Evolutionary conservation across 2,888 invertebrate species (phyloP), one percentile per base, ranked within the genome.

Genomic region (Parthenolecanium corni): DNA sequence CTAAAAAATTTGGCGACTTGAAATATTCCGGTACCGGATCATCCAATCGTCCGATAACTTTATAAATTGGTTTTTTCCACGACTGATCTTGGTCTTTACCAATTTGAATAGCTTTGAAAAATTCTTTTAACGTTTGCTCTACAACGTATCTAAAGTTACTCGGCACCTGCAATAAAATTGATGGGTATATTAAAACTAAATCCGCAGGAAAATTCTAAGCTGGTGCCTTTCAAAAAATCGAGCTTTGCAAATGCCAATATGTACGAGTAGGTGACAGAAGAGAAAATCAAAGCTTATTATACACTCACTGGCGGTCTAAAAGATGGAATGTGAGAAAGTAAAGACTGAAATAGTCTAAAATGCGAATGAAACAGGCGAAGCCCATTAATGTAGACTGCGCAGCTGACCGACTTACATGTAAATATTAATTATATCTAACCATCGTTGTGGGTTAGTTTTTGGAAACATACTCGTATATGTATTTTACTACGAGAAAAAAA

Each of bases 11-110:
- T 70, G 96, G 94, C 72, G 94, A 92, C 78, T 98, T 98, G 84
- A 99, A 98, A 81, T 94, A 97, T 76, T 98, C 98, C 70, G 98
- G 98, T 72, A 99, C 92, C 68, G 89, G 88, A 77, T 97, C 97
- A 79, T 99, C 98, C 78, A 98, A 82, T 75, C 97, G 86, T 72
- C 96, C 95, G 77, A 99, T 99, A 73, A 99, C 88, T 78, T 99
- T 99, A 83, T 99, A 99, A 78, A 99, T 99, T 72, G 95, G 89
- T 77, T 99, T 99, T 81, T 99, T 99, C 98, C 98, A 99, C 73
- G 96, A 96, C 76, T 96, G 97, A 75, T 99, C 98, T 66, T 85
- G 81, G 78, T 99, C 98, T 77, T 96, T 94, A 69, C 92, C 93
- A 72, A 89, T 85, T 75, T 90, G 89, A 74, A 99, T 90, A 70